Evolutionary conservation across 2,113 vertebrate genomes (phyloP).

Genomic region (Hippocampus barbouri): DNA sequence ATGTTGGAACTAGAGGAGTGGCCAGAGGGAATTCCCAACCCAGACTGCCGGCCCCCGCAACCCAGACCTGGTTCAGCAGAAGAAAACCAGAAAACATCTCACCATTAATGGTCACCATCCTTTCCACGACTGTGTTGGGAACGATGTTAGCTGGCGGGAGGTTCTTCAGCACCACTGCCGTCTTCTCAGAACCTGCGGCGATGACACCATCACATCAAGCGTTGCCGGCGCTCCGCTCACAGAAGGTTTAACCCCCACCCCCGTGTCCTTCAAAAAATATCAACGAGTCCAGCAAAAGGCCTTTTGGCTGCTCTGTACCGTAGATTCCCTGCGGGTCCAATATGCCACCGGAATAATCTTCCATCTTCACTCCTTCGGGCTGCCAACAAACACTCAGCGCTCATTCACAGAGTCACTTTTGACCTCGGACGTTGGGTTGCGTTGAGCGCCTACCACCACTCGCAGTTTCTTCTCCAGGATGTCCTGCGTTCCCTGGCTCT

Average conservation of each 20-base stretch:
- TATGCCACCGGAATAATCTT: slow-evolving; percentile 68
- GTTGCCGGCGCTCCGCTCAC: background rate
- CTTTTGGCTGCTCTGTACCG: slow-evolving; percentile 62
- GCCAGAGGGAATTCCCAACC: background rate
- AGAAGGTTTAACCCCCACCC: no score
- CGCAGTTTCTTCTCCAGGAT: slow-evolving; percentile 77
- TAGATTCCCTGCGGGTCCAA: slow-evolving; percentile 86
- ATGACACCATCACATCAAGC: background rate
- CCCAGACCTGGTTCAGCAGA: background rate
- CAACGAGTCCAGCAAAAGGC: no score
- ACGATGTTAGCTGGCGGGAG: slow-evolving; percentile 76
- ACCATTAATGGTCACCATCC: slow-evolving; percentile 82
- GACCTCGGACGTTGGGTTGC: background rate
- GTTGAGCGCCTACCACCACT: slow-evolving; percentile 76
- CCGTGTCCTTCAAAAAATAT: no score
- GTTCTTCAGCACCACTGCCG: slow-evolving; percentile 71
- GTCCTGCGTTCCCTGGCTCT: slow-evolving; percentile 30
- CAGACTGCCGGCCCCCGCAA: no score
- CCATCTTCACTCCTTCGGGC: slow-evolving; percentile 86
- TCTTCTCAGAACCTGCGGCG: slow-evolving; percentile 55
- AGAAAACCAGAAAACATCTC: background rate
- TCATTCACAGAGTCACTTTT: background rate
- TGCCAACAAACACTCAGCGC: slow-evolving; percentile 53
- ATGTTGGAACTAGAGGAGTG: background rate
- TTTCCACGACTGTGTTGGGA: slow-evolving; percentile 79